These are phyloP conservation scores for Stenodera caucasica DNA, from an alignment of 2,888 invertebrate species.

Conservation along the genomic window DNA sequence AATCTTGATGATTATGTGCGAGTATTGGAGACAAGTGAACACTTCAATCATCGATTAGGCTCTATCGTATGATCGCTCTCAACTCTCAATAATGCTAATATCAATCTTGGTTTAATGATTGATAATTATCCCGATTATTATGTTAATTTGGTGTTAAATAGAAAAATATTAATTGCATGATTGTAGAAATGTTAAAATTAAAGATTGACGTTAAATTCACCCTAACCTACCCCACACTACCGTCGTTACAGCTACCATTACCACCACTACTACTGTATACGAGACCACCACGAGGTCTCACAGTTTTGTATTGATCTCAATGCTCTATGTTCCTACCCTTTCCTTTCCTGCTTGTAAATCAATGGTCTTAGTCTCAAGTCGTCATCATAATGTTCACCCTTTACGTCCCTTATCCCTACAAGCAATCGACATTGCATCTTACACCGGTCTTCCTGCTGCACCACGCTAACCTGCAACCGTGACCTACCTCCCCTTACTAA, in stretches of 20 bases:
- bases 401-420: constrained; percentile 6
- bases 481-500: neutral
- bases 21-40: constrained; percentile 28
- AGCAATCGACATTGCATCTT: constrained; percentile 21
- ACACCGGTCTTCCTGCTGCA: constrained; percentile 6
- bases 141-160: neutral
- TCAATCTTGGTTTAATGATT: neutral
- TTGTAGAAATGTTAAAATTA: constrained; percentile 40
- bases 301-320: constrained; percentile 55
- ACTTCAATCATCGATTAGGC: constrained; percentile 31
- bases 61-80: neutral
- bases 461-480: constrained; percentile 7
- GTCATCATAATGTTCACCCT: constrained; percentile 25
- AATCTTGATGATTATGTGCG: too few species aligned
- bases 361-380: constrained; percentile 53
- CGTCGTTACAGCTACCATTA: neutral
- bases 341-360: constrained; percentile 51
- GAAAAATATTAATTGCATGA: neutral
- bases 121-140: too few species aligned
- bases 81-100: neutral
- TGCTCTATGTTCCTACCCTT: constrained; percentile 48
- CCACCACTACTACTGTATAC: constrained; percentile 7
- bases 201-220: constrained; percentile 38
- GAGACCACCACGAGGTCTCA: constrained; percentile 45
- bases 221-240: constrained; percentile 56